These are phyloP conservation scores for Onychostruthus taczanowskii DNA, from an alignment of 2,113 vertebrate species.

Conservation along the genomic window DNA sequence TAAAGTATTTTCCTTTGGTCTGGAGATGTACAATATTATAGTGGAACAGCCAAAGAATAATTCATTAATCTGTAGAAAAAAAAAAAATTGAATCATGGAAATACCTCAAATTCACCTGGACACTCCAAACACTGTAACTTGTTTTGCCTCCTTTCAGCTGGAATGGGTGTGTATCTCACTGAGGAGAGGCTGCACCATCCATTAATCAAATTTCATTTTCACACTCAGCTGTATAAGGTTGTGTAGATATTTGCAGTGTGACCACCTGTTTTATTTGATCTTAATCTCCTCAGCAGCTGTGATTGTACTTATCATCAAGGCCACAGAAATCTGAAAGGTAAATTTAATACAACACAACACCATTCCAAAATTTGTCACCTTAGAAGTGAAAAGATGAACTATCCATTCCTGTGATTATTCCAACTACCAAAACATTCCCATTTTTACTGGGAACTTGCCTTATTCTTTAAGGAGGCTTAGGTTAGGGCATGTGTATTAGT, in stretches of 20 bases:
- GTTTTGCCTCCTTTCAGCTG: background rate
- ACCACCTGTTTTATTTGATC: background rate
- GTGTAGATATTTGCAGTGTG: background rate
- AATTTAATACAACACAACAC: background rate
- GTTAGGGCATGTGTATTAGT: background rate
- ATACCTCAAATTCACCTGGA: background rate
- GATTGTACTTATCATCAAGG: background rate
- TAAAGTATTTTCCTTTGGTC: background rate
- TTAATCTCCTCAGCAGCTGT: background rate
- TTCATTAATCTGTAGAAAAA: background rate
- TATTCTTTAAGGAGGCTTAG: background rate
- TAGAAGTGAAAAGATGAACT: background rate
- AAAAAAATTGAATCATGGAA: background rate
- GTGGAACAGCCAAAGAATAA: background rate
- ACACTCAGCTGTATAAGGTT: background rate
- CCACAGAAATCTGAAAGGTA: background rate
- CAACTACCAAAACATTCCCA: accelerated
- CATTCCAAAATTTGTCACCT: background rate
- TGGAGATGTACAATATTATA: background rate
- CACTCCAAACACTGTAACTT: background rate
- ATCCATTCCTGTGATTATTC: background rate
- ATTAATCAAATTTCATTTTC: background rate
- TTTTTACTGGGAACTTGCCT: background rate
- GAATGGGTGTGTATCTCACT: background rate
- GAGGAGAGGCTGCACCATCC: background rate